A percentile compares a stretch with the other conserved stretches of the same genome.
These are phyloP conservation scores for Lophochroa leadbeateri DNA, from an alignment of 2,113 vertebrate genomes.

Conservation along the genomic window DNA sequence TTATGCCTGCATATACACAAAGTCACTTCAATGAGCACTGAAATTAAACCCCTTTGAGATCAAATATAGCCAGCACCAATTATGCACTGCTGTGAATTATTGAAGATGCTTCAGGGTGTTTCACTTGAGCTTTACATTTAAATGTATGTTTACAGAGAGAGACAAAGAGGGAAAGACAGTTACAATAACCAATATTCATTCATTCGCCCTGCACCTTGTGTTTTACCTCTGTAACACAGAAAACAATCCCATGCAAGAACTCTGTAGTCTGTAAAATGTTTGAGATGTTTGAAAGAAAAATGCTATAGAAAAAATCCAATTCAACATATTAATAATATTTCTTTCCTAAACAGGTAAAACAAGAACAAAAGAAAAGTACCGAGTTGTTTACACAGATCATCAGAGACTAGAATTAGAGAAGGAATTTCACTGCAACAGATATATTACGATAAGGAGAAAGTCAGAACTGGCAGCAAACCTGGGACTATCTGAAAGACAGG, in stretches of 20 bases:
- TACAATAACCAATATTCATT: neutral
- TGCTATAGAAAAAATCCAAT: neutral
- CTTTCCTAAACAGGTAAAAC: conserved; percentile 86
- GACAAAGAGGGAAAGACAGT: neutral
- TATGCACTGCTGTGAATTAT: neutral
- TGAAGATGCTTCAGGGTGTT: neutral
- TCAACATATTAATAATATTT: neutral
- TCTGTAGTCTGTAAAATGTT: neutral
- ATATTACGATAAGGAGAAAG: conserved; percentile 93
- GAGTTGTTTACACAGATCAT: conserved; percentile 94
- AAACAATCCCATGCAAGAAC: neutral
- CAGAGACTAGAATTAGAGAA: conserved; percentile 95
- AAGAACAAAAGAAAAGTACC: conserved; percentile 96
- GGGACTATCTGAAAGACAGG: conserved; percentile 96
- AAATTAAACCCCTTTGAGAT: neutral
- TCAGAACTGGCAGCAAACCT: conserved; percentile 91
- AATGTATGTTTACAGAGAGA: neutral
- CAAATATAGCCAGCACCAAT: neutral
- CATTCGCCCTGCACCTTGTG: neutral
- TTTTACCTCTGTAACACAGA: neutral
- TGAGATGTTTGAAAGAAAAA: neutral
- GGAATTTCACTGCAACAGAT: conserved; percentile 96
- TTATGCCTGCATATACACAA: neutral
- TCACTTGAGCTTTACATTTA: neutral
- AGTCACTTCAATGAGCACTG: neutral